Evolutionary conservation across 2,888 invertebrate species (phyloP).

Genomic region (Ashinkailepas kermadecensis): DNA sequence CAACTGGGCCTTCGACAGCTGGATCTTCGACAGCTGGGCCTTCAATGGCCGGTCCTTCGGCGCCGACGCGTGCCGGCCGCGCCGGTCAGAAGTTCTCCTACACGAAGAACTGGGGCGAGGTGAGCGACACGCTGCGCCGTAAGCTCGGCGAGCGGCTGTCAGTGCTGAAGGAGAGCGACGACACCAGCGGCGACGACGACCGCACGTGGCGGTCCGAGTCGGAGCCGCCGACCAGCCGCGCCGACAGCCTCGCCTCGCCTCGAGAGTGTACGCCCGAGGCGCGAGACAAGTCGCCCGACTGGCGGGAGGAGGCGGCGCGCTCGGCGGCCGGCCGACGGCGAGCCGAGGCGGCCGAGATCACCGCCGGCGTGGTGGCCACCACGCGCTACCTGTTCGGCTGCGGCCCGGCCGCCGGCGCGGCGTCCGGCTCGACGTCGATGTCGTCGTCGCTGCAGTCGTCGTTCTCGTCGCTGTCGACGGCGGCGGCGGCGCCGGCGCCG

Average conservation of each 20-base stretch:
- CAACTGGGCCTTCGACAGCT: too few species aligned
- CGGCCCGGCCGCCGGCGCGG: too few species aligned
- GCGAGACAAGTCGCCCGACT: background rate
- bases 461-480: too few species aligned
- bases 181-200: background rate
- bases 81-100: constrained; percentile 9
- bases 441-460: too few species aligned
- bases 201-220: background rate
- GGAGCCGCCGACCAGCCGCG: background rate
- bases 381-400: background rate
- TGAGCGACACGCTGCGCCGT: background rate
- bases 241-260: background rate
- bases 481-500: background rate
- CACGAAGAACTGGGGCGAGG: constrained; percentile 13
- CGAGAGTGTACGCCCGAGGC: background rate
- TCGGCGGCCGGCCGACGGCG: too few species aligned
- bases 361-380: background rate
- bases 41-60: too few species aligned
- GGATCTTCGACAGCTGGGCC: too few species aligned
- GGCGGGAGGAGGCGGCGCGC: too few species aligned
- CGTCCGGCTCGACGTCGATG: too few species aligned
- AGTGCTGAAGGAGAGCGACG: constrained; percentile 9
- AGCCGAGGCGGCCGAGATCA: too few species aligned
- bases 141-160: constrained; percentile 9
- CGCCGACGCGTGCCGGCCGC: background rate